Evolutionary conservation across 1,140 invertebrate genomes (phyloP).

Genomic region (Littorina saxatilis): DNA sequence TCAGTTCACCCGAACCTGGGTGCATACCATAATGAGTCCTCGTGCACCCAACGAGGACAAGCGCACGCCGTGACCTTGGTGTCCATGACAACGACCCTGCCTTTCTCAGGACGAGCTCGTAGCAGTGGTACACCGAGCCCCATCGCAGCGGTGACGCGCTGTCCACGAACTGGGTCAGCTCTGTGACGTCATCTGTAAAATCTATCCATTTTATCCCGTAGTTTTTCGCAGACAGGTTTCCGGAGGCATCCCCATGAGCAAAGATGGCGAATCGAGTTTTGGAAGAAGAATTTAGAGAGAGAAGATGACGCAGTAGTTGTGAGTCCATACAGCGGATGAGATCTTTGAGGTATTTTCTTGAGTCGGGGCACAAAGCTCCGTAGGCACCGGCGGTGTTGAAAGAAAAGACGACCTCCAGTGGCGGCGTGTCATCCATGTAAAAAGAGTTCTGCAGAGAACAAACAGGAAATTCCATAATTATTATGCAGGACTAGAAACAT

Average conservation of each 20-base stretch:
- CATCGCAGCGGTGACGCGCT: constrained; percentile 59
- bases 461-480: no score
- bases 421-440: no score
- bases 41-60: constrained; percentile 71
- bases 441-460: no score
- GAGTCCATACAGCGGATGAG: background rate
- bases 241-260: constrained; percentile 64
- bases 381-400: constrained; percentile 17
- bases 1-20: constrained; percentile 50
- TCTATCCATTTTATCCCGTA: constrained; percentile 65
- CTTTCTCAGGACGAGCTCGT: constrained; percentile 64
- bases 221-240: constrained; percentile 47
- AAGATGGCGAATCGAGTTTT: constrained; percentile 60
- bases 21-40: constrained; percentile 64
- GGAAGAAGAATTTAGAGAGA: constrained; percentile 62
- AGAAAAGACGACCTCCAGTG: constrained; percentile 1
- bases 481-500: no score
- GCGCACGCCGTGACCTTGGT: constrained; percentile 56
- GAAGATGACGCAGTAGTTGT: background rate
- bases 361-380: background rate
- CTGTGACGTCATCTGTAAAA: constrained; percentile 57
- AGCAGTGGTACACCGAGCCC: constrained; percentile 64
- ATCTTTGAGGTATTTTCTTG: constrained; percentile 3
- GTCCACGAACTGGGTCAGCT: constrained; percentile 63
- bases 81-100: constrained; percentile 61